phyloP scores from a whole-genome alignment of 2,113 vertebrate genomes.

The Hipposideros armiger region DNA sequence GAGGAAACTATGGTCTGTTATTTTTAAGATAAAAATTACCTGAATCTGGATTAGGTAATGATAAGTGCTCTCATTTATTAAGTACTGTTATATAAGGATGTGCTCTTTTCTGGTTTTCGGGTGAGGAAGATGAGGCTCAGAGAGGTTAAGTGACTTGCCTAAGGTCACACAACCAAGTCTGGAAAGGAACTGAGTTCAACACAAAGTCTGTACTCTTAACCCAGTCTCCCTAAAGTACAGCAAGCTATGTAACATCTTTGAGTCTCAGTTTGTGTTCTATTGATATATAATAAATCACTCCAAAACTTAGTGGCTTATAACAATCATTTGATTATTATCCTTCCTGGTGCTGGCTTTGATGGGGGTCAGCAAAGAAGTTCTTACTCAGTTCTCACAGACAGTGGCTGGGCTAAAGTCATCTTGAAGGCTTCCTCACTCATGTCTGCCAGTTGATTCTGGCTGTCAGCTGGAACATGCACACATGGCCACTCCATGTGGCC shows the following conservation, averaged over 20 bases:
- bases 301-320: neutral
- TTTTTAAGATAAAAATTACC: neutral
- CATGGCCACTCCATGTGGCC: neutral
- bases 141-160: slow-evolving; percentile 40
- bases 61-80: slow-evolving; percentile 18
- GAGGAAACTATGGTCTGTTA: neutral
- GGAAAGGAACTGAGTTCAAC: neutral
- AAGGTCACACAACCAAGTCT: neutral
- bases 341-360: neutral
- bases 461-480: neutral
- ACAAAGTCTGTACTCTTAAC: neutral
- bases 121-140: slow-evolving; percentile 19
- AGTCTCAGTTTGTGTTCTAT: neutral
- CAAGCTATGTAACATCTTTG: neutral
- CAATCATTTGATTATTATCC: neutral
- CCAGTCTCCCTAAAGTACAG: neutral
- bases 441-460: neutral
- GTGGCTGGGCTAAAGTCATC: neutral
- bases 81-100: neutral
- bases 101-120: neutral
- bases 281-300: neutral
- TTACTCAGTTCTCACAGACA: neutral
- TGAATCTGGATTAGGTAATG: neutral
- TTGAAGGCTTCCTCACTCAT: neutral
- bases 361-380: neutral